phyloP scores from a whole-genome alignment of 1,140 invertebrate species.

The Halesus radiatus region DNA sequence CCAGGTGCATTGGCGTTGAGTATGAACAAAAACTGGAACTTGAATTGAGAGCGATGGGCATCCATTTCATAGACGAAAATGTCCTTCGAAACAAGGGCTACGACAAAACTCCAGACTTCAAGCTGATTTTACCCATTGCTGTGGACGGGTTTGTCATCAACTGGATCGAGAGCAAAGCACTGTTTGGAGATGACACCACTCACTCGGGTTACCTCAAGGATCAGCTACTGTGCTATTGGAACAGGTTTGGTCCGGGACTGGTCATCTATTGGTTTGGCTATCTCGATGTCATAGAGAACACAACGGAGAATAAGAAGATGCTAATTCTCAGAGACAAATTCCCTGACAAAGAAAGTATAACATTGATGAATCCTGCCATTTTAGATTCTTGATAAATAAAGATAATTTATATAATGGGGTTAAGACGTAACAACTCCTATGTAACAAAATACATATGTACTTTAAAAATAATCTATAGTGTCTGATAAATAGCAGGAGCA shows the following conservation, averaged over 20 bases:
- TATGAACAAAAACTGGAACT: constrained; percentile 67
- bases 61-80: constrained; percentile 84
- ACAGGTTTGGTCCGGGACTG: constrained; percentile 93
- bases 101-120: constrained; percentile 96
- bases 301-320: constrained; percentile 68
- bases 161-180: constrained; percentile 97
- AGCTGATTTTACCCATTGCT: constrained; percentile 90
- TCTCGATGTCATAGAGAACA: constrained; percentile 74
- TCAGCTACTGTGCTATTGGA: constrained; percentile 93
- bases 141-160: constrained; percentile 89
- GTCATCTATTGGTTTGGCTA: constrained; percentile 98
- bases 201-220: constrained; percentile 89
- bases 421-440: no score
- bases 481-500: no score
- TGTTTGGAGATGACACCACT: constrained; percentile 88
- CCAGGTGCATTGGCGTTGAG: constrained; percentile 67
- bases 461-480: no score
- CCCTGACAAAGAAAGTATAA: constrained; percentile 62
- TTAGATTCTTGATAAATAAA: constrained; percentile 20
- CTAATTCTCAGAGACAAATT: constrained; percentile 61
- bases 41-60: constrained; percentile 65
- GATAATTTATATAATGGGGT: no score
- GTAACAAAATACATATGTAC: no score
- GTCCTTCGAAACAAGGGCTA: constrained; percentile 85
- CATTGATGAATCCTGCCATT: constrained; percentile 52